Evolutionary conservation across 2,797 vertebrate genomes (phyloP), one percentile per base, ranked within the genome.

Genomic region (Cirrhinus mrigala): DNA sequence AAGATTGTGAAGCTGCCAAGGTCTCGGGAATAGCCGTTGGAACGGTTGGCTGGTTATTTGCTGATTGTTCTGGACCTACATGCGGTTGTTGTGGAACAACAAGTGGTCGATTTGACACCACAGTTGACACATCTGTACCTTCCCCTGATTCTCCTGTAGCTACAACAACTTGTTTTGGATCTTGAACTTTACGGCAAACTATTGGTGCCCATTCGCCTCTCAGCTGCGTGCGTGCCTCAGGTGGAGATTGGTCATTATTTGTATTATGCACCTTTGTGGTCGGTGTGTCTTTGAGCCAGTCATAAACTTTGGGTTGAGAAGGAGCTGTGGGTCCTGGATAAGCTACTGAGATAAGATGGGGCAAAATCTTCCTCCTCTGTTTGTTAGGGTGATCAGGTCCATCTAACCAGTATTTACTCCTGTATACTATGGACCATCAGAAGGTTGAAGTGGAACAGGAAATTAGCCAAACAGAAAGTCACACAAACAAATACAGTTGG

Each of bases 321-420:
- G 82, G 52, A 71, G 77, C 68, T 56, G n/a, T 29, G 20, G 24
- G 22, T 71, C 54, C 83, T 71, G 77, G 93, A 89, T 92, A 92
- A 89, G 90, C 88, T 88, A 94, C 86, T 68, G 66, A 52, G 75
- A 85, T 85, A 62, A 89, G 90, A 74, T 94, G 94, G 85, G 91
- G 88, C 44, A 87, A 79, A 85, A 93, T 94, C 92, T 92, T 86
- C 69, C 92, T 93, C 85, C 92, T 93, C 91, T 94, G 93, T 93
- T 93, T 94, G 90, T 81, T 79, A 83, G 91, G 94, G 92, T 93
- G 93, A 90, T 92, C 93, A 92, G 92, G 94, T 92, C 94, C 92
- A 92, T 94, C 94, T 94, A 95, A 94, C 83, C 92, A 93, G 92
- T 94, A 95, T 90, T 94, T 92, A 94, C 92, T 92, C 91, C 93